Evolutionary conservation across 2,888 invertebrate genomes (phyloP).

Genomic region (Hetaerina titia): DNA sequence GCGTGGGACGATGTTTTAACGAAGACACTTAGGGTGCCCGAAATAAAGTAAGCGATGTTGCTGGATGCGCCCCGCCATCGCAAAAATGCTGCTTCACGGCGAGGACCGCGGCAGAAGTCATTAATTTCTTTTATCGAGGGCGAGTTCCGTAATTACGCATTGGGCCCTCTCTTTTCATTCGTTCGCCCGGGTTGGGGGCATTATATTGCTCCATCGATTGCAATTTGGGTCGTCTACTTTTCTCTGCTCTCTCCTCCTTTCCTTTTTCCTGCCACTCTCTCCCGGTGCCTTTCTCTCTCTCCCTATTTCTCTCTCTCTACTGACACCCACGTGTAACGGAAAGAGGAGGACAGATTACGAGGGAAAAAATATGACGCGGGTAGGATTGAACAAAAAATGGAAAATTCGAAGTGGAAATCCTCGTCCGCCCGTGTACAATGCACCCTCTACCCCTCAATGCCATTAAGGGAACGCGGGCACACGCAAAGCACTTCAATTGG

Average conservation of each 20-base stretch:
- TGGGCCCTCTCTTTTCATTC: conserved; percentile 1
- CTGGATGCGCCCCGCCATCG: neutral
- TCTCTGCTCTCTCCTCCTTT: neutral
- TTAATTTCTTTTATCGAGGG: neutral
- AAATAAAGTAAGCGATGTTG: neutral
- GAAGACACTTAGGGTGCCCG: neutral
- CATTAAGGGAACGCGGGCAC: conserved; percentile 3
- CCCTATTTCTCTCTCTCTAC: neutral
- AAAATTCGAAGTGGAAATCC: conserved; percentile 9
- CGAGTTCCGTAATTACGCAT: conserved; percentile 39
- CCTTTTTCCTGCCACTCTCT: too few relatives aligned
- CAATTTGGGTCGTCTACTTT: conserved; percentile 48
- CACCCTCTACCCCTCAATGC: conserved; percentile 15
- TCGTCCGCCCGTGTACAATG: neutral
- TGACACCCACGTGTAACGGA: neutral
- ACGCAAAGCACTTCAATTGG: conserved; percentile 50
- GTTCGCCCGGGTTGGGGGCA: neutral
- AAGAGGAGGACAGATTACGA: conserved; percentile 4
- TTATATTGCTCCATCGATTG: conserved; percentile 41
- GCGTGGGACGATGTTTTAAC: neutral
- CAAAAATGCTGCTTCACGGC: neutral
- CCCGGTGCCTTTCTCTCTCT: too few relatives aligned
- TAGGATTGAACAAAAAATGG: neutral
- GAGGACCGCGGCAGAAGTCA: neutral
- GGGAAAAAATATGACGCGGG: conserved; percentile 9